Evolutionary conservation across 2,797 vertebrate species (phyloP).

Genomic region (Xiphorhynchus erythropygius): DNA sequence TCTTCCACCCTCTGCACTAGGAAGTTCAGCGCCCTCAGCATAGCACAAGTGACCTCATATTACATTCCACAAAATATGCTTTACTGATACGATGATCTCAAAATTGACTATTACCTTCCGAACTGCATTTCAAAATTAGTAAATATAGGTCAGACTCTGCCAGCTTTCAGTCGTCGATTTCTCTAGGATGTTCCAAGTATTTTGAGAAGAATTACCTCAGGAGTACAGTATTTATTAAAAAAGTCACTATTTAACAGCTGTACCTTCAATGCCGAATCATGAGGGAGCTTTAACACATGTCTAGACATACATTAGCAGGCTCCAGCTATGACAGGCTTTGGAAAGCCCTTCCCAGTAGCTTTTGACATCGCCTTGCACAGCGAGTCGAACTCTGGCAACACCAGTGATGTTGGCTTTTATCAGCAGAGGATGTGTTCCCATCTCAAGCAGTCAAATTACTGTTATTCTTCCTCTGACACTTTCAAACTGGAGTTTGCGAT

Average conservation of each 20-base stretch:
- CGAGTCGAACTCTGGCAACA: background rate
- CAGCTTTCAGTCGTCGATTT: background rate
- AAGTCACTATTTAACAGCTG: background rate
- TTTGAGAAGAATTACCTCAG: background rate
- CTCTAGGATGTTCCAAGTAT: background rate
- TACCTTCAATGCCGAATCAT: background rate
- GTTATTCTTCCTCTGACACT: conserved; percentile 36
- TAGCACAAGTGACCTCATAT: background rate
- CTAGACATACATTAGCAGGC: background rate
- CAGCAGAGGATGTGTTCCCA: background rate
- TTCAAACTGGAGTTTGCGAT: conserved; percentile 7
- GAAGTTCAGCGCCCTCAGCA: background rate
- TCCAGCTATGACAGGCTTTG: background rate
- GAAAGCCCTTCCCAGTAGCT: background rate
- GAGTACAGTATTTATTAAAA: background rate
- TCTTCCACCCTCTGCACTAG: background rate
- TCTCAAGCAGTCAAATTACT: background rate
- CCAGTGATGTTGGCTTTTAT: background rate
- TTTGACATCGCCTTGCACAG: background rate
- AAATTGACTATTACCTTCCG: background rate
- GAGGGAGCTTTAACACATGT: background rate
- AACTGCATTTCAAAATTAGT: background rate
- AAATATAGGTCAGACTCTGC: background rate
- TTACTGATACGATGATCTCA: background rate
- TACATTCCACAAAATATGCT: background rate